These are phyloP conservation scores for Bufo gargarizans DNA, from an alignment of 2,113 vertebrate species.

Conservation along the genomic window DNA sequence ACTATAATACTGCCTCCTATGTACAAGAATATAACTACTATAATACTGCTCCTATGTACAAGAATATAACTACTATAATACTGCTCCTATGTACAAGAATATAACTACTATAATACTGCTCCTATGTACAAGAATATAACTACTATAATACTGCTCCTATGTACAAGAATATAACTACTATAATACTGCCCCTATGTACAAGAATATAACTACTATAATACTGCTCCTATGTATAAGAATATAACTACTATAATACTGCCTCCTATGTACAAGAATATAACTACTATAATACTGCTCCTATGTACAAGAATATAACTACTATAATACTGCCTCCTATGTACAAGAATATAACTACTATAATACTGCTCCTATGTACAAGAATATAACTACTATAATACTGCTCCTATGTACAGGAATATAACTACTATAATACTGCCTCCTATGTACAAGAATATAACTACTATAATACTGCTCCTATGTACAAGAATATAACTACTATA, in stretches of 20 bases:
- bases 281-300: not conserved
- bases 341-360: too few species aligned
- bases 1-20: not conserved
- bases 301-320: not conserved
- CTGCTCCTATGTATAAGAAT: too few species aligned
- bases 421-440: not conserved
- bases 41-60: not conserved
- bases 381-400: not conserved
- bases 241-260: not conserved
- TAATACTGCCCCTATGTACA: too few species aligned
- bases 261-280: too few species aligned
- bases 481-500: not conserved
- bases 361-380: not conserved
- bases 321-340: not conserved
- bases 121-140: not conserved
- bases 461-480: not conserved
- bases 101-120: too few species aligned
- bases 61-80: too few species aligned
- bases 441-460: too few species aligned
- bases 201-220: too few species aligned
- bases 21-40: constrained; percentile 12
- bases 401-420: not conserved
- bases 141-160: too few species aligned
- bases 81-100: too few species aligned
- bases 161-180: too few species aligned